Conservation (phyloP, 2,797 vertebrate species). For the Tadarida brasiliensis region DNA sequence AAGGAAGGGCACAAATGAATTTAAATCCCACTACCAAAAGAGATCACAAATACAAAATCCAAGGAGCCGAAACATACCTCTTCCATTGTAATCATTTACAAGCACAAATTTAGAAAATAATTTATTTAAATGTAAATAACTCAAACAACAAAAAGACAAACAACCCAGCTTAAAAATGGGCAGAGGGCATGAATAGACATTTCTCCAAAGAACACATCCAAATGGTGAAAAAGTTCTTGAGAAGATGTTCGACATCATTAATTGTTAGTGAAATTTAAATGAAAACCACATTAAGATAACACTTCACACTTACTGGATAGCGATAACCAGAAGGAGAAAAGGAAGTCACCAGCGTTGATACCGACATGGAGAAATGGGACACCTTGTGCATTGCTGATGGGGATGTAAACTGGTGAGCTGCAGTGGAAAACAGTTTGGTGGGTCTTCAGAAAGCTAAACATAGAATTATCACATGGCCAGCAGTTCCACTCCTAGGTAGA, state of each 20-base stretch:
- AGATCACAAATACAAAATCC: not conserved
- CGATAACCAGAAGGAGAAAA: not conserved
- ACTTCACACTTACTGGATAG: not conserved
- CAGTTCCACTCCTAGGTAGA: not conserved
- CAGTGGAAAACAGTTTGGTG: not conserved
- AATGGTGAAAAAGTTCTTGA: too few relatives aligned
- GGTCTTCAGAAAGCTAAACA: not conserved
- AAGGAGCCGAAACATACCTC: not conserved
- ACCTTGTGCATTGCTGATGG: accelerated
- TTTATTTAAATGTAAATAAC: slow-evolving; percentile 20
- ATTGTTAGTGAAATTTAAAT: not conserved
- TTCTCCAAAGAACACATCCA: not conserved
- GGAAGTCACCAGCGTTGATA: not conserved
- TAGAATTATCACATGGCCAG: not conserved
- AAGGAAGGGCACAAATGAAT: not conserved
- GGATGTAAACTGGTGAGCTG: not conserved
- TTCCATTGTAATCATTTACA: not conserved
- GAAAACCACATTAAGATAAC: not conserved
- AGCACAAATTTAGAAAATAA: not conserved
- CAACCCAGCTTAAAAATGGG: not conserved
- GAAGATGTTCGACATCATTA: not conserved
- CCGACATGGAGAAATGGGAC: not conserved
- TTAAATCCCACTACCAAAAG: not conserved
- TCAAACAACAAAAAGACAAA: not conserved
- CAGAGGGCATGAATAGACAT: not conserved